Conservation (phyloP, 92 coral and sea anemone species). For the Heliopora coerulea region DNA sequence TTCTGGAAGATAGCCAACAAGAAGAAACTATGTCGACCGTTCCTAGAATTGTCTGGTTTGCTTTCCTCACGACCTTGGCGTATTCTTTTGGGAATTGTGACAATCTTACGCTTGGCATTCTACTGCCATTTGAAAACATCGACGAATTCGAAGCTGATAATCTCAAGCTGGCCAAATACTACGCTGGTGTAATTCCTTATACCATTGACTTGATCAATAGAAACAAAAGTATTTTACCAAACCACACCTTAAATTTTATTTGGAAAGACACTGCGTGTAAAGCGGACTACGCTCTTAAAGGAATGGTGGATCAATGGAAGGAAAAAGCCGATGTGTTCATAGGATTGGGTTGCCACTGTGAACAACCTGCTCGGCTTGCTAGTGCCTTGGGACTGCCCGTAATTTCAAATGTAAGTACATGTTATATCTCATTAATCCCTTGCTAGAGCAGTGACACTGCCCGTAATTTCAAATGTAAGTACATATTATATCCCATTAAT, state of each 20-base stretch:
- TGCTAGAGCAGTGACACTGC: slow-evolving; percentile 84
- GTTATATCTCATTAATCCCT: too few relatives aligned
- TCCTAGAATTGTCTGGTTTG: too few relatives aligned
- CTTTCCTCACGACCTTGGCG: neutral
- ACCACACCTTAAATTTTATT: slow-evolving; percentile 69
- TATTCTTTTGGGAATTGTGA: neutral
- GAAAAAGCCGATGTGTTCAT: slow-evolving; percentile 82
- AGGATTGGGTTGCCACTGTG: slow-evolving; percentile 90
- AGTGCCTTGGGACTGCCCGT: slow-evolving; percentile 86
- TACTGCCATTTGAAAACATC: slow-evolving; percentile 73
- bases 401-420: slow-evolving; percentile 88
- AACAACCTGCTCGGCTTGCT: slow-evolving; percentile 79
- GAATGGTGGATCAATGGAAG: slow-evolving; percentile 74
- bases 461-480: slow-evolving; percentile 96
- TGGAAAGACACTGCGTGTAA: slow-evolving; percentile 94
- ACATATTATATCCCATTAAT: too few relatives aligned
- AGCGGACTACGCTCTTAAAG: slow-evolving; percentile 67
- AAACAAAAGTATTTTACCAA: slow-evolving; percentile 69
- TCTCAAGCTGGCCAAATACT: slow-evolving; percentile 64
- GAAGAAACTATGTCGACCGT: too few relatives aligned
- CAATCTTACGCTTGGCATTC: slow-evolving; percentile 76
- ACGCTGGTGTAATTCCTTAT: slow-evolving; percentile 83
- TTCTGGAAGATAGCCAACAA: too few relatives aligned
- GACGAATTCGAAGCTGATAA: slow-evolving; percentile 5
- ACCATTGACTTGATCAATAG: slow-evolving; percentile 79